Conservation (phyloP, 2,888 invertebrate genomes). For the Nephrotoma guestfalica region DNA sequence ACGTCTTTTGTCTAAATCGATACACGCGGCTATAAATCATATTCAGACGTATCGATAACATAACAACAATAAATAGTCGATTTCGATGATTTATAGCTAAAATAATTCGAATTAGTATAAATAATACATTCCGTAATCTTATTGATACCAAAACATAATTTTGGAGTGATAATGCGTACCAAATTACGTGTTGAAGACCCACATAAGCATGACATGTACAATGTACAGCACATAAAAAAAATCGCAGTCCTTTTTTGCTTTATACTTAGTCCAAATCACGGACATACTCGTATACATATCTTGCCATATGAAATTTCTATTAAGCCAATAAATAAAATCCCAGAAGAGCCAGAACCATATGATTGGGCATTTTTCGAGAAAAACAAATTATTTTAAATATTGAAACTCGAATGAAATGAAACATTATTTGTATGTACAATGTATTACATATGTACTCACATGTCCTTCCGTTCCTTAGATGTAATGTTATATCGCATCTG, state of each 20-base stretch:
- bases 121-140: not conserved
- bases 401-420: not conserved
- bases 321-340: not conserved
- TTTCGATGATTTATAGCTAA: not conserved
- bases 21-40: not conserved
- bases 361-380: not conserved
- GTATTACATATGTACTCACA: not conserved
- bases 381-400: not conserved
- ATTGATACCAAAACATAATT: not conserved
- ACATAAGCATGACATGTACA: not conserved
- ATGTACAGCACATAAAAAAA: not conserved
- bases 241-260: not conserved
- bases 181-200: not conserved
- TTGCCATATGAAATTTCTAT: not conserved
- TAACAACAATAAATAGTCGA: not conserved
- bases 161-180: not conserved
- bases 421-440: not conserved
- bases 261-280: not conserved
- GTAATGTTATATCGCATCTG: not conserved
- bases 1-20: not conserved
- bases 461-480: not conserved
- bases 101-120: not conserved
- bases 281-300: not conserved
- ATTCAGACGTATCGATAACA: not conserved
- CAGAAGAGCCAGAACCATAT: not conserved